These are phyloP conservation scores for Diorhabda elongata DNA, from an alignment of 1,140 invertebrate species.

Conservation along the genomic window DNA sequence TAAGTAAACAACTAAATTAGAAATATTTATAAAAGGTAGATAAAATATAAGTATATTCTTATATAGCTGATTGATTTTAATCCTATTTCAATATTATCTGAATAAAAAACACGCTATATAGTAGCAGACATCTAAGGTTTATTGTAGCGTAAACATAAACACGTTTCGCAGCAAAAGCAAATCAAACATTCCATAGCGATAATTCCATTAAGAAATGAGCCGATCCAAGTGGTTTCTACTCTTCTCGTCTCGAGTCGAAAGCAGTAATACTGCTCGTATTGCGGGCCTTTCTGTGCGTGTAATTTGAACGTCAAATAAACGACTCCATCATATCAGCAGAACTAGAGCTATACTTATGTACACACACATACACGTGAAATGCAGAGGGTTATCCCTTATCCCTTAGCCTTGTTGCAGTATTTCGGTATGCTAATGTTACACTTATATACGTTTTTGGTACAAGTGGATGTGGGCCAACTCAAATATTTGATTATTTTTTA, in stretches of 20 bases:
- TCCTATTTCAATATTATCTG: too few relatives aligned
- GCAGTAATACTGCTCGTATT: background rate
- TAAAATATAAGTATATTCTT: too few relatives aligned
- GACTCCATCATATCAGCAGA: conserved; percentile 32
- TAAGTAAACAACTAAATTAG: too few relatives aligned
- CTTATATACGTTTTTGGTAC: conserved; percentile 8
- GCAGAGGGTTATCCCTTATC: conserved; percentile 20
- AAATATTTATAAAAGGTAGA: too few relatives aligned
- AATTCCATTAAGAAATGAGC: conserved; percentile 46
- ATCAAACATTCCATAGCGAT: conserved; percentile 38
- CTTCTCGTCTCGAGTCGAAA: background rate
- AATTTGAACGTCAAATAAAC: conserved; percentile 44
- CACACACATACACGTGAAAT: conserved; percentile 25
- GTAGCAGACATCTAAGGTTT: background rate
- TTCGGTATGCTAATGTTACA: conserved; percentile 32
- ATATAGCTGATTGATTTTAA: too few relatives aligned
- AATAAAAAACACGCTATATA: too few relatives aligned
- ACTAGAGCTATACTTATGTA: conserved; percentile 23
- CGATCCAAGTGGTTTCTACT: conserved; percentile 38
- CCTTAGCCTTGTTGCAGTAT: conserved; percentile 10
- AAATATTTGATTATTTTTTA: conserved; percentile 10
- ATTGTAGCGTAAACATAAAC: conserved; percentile 2
- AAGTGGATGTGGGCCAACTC: background rate
- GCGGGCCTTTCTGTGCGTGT: conserved; percentile 31
- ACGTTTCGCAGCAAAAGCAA: conserved; percentile 1